Conservation (phyloP, 2,888 invertebrate species). For the Hemicrepidius hirtus region DNA sequence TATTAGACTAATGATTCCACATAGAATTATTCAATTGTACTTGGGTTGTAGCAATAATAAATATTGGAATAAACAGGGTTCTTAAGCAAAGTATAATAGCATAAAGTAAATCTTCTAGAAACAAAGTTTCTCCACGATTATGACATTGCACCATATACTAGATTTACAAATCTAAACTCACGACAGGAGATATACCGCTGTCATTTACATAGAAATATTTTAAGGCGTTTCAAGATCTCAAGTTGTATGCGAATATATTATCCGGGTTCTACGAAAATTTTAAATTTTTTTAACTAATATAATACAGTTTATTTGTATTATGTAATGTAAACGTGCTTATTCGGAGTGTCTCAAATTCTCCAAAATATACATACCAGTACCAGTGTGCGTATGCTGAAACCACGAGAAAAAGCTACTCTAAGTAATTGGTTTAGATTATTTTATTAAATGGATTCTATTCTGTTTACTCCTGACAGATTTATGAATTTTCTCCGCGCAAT, state of each 20-base stretch:
- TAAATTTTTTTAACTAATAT: not conserved
- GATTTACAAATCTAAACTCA: slow-evolving; percentile 35
- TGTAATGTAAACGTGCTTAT: no score
- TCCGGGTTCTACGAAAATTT: not conserved
- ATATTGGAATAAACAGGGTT: slow-evolving; percentile 7
- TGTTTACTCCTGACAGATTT: slow-evolving; percentile 45
- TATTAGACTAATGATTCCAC: no score
- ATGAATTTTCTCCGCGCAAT: slow-evolving; percentile 46
- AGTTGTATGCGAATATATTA: slow-evolving; percentile 13
- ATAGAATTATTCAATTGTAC: slow-evolving; percentile 57
- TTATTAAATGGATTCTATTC: slow-evolving; percentile 48
- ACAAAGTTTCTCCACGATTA: slow-evolving; percentile 20
- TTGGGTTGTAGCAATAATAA: slow-evolving; percentile 14
- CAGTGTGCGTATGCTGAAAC: not conserved
- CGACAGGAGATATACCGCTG: slow-evolving; percentile 33
- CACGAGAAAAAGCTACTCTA: slow-evolving; percentile 42
- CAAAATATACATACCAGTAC: slow-evolving; percentile 2
- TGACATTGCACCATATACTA: slow-evolving; percentile 19
- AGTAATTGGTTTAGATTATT: slow-evolving; percentile 50
- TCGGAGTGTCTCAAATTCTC: not conserved
- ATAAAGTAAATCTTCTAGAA: slow-evolving; percentile 30
- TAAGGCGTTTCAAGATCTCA: slow-evolving; percentile 25
- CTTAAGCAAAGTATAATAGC: slow-evolving; percentile 7
- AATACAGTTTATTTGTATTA: no score
- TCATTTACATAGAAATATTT: slow-evolving; percentile 35